Base-by-base conservation (phyloP, 2,888 invertebrate genomes). In the Deroplatys truncata region DNA sequence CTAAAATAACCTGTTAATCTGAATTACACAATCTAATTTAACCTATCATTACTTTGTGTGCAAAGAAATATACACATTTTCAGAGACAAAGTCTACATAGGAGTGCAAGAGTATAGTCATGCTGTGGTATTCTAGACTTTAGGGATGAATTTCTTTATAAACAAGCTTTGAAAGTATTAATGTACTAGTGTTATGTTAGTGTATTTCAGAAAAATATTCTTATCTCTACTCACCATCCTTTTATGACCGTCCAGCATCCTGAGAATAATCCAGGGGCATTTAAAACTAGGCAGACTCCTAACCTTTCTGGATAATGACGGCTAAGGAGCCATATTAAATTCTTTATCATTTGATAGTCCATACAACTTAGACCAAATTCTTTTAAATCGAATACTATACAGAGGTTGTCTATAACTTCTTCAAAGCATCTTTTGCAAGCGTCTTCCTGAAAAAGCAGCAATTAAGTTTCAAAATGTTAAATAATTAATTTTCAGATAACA, bases 271-370 rank as follows among this genome's bases (percentile, higher is more conserved):
- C 93, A 3, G 97, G 96, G 1, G 97, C 95, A 93, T 97, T 97
- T 89, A 96, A 95, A 89, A 97, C 95, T 84, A 97, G 94, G 92
- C 97, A 97, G 82, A 96, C 94, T 0, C 97, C 97, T 89, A 97
- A 94, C 56, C 97, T 94, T 92, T 97, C 97, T 0, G 97, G 97
- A 92, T 97, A 97, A 92, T 97, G 97, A 91, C 96, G 95, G 92
- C 96, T 96, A 20, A 97, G 94, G 83, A 97, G 93, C 97, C 97
- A 97, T 91, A 97, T 97, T 82, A 97, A 94, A 92, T 97, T 97
- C 93, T 97, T 97, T 25, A 97, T 94, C 90, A 97, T 94, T 93
- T 97, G 97, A 93, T 97, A 97, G 92, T 97, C 97, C 97, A 97
- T 97, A 92, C 96, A 97, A 84, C 95, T 95, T 84, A 97, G 93